These are phyloP conservation scores for Megalonaias nervosa DNA, from an alignment of 1,140 invertebrate species.

Conservation along the genomic window DNA sequence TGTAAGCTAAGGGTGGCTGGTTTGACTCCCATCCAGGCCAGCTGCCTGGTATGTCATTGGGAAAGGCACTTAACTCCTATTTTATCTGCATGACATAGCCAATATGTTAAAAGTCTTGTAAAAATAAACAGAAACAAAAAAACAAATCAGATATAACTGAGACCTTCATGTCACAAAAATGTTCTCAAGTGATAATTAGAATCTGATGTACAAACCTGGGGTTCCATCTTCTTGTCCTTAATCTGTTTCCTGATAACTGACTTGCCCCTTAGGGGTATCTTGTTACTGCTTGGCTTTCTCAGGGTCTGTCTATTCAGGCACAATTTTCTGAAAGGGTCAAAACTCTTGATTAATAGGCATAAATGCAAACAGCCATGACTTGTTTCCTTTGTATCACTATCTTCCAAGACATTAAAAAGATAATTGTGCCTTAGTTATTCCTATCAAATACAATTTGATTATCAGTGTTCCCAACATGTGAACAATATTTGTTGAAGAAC, in stretches of 20 bases:
- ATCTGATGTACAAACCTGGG: conserved; percentile 35
- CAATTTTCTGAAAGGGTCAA: conserved; percentile 45
- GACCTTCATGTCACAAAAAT: background rate
- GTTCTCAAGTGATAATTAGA: background rate
- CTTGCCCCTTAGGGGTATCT: conserved; percentile 60
- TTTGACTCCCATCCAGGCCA: too few species aligned
- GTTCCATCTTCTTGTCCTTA: conserved; percentile 55
- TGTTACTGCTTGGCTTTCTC: conserved; percentile 68
- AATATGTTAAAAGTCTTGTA: too few species aligned
- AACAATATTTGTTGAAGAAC: too few species aligned
- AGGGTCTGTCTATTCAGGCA: conserved; percentile 58
- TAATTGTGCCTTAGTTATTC: background rate
- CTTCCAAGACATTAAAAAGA: background rate
- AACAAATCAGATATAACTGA: background rate
- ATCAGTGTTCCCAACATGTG: background rate
- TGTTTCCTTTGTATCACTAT: background rate
- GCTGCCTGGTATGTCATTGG: too few species aligned
- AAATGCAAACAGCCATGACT: background rate
- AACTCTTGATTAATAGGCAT: background rate
- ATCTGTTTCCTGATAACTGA: conserved; percentile 54
- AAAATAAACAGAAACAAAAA: background rate
- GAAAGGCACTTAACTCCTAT: too few species aligned
- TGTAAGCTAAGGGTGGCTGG: too few species aligned
- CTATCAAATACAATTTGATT: background rate
- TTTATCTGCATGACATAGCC: too few species aligned